These are phyloP conservation scores for Chalcis sispes DNA, from an alignment of 2,888 invertebrate genomes.

Conservation along the genomic window DNA sequence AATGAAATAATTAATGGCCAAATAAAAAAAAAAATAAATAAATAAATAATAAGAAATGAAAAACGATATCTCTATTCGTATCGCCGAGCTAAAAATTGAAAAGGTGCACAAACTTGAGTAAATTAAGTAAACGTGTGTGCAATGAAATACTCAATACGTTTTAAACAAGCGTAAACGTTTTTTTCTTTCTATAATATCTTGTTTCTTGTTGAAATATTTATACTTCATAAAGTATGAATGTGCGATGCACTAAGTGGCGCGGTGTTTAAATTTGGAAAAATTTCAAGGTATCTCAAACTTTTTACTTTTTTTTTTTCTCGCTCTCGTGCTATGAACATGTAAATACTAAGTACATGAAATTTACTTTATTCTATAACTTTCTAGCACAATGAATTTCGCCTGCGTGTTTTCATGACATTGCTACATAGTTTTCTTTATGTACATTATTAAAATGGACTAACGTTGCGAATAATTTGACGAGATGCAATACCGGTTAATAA, in stretches of 20 bases:
- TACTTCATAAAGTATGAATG: conserved; percentile 3
- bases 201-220: not conserved
- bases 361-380: conserved; percentile 1
- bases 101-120: conserved; percentile 17
- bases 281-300: not conserved
- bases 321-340: conserved; percentile 1
- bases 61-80: not conserved
- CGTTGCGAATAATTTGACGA: conserved; percentile 19
- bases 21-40: conserved; percentile 35
- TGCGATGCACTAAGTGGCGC: not conserved
- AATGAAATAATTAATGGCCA: conserved; percentile 18
- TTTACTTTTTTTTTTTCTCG: conserved; percentile 14
- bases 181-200: not conserved
- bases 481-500: not conserved
- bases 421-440: conserved; percentile 16
- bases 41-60: conserved; percentile 14
- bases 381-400: conserved; percentile 13
- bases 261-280: not conserved
- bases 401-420: not conserved
- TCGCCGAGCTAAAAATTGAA: not conserved
- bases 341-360: conserved; percentile 24
- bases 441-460: conserved; percentile 30
- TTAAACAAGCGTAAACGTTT: conserved; percentile 4
- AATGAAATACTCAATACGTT: conserved; percentile 4
- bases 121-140: conserved; percentile 34